These are phyloP conservation scores for Eulemur albifrons DNA, from an alignment of 2,797 vertebrate genomes.

Conservation along the genomic window DNA sequence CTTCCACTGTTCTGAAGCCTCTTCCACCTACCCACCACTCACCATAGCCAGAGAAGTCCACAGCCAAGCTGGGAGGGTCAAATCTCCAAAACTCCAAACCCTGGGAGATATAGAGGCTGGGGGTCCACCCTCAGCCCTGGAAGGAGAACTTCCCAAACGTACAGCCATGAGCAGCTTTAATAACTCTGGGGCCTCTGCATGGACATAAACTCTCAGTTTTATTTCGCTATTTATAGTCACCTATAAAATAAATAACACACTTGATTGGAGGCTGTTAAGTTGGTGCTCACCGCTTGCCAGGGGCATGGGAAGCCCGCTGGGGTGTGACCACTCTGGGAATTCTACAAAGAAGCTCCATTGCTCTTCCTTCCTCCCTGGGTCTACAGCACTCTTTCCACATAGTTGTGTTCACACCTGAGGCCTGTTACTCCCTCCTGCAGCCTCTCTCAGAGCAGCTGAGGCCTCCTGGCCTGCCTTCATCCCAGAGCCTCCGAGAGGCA, in stretches of 20 bases:
- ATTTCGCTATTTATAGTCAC: conserved; percentile 66
- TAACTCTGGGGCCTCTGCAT: neutral
- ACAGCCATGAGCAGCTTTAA: conserved; percentile 20
- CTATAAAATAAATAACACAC: conserved; percentile 65
- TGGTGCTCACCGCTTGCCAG: neutral
- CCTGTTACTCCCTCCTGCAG: neutral
- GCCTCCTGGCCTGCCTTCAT: neutral
- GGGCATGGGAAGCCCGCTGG: neutral
- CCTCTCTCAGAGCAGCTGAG: neutral
- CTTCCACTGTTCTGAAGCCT: conserved; percentile 28
- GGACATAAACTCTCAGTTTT: conserved; percentile 50
- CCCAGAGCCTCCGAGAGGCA: neutral
- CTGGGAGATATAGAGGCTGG: neutral
- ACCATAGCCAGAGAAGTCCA: neutral
- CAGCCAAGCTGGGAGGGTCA: neutral
- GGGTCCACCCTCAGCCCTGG: neutral
- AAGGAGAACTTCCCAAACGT: neutral
- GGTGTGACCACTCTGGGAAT: neutral
- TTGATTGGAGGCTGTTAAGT: conserved; percentile 66
- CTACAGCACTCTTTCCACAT: neutral
- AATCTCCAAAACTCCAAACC: neutral
- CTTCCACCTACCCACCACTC: neutral
- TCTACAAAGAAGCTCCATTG: neutral
- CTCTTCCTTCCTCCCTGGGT: neutral
- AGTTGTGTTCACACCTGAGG: neutral